Conservation (phyloP, 2,888 invertebrate species). For the Oxycera nigricornis region DNA sequence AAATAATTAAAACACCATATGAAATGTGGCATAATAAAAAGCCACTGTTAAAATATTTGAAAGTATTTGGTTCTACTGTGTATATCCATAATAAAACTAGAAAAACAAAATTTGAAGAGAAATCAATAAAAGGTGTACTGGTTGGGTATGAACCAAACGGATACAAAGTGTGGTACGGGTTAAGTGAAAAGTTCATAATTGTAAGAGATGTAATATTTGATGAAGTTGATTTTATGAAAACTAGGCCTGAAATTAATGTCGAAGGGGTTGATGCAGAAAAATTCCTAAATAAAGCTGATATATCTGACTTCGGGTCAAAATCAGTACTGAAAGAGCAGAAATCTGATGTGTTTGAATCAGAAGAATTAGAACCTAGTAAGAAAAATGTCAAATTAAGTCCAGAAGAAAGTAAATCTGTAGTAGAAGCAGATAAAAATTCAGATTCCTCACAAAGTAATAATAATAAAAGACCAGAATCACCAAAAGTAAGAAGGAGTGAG, state of each 20-base stretch:
- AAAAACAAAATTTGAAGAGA: conserved; percentile 55
- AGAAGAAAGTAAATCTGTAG: background rate
- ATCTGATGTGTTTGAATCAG: no score
- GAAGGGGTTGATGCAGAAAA: background rate
- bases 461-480: background rate
- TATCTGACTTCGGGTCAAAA: background rate
- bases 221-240: conserved; percentile 50
- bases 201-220: conserved; percentile 56
- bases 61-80: conserved; percentile 48
- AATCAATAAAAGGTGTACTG: conserved; percentile 54
- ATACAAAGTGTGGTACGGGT: conserved; percentile 54
- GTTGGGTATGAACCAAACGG: conserved; percentile 55
- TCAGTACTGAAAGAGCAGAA: background rate
- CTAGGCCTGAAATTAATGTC: conserved; percentile 47
- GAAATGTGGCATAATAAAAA: conserved; percentile 57
- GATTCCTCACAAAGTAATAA: no score
- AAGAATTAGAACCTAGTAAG: background rate
- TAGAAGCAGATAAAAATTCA: conserved; percentile 9
- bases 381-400: background rate
- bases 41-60: conserved; percentile 52
- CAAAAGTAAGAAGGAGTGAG: conserved; percentile 20
- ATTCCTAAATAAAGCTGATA: background rate
- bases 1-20: conserved; percentile 54
- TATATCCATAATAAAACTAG: no score
- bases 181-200: conserved; percentile 51